These are phyloP conservation scores for Calliphora vicina DNA, from an alignment of 1,140 invertebrate genomes.

Conservation along the genomic window DNA sequence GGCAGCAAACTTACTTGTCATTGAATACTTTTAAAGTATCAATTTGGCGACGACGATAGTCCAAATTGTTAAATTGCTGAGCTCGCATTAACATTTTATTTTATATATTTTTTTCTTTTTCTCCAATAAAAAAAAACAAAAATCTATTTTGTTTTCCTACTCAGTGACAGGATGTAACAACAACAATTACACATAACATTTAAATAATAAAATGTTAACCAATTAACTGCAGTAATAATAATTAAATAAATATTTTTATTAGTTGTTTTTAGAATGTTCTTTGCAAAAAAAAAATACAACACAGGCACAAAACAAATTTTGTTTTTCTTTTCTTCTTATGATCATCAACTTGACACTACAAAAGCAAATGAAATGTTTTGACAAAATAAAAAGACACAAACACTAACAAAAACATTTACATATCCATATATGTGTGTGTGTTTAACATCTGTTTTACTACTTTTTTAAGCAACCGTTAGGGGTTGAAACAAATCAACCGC, in stretches of 20 bases:
- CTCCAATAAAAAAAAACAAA: not conserved
- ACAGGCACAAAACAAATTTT: not conserved
- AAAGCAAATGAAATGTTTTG: not conserved
- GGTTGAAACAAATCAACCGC: not conserved
- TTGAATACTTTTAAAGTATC: constrained; percentile 78
- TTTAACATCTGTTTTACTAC: not conserved
- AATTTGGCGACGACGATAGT: constrained; percentile 70
- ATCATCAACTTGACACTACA: not conserved
- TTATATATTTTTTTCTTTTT: not conserved
- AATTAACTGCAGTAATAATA: not conserved
- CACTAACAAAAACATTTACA: not conserved
- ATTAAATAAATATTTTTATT: not conserved
- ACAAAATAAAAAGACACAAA: not conserved
- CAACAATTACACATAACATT: not conserved
- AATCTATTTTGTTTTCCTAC: not conserved
- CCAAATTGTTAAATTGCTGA: constrained; percentile 38
- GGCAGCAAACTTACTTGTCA: constrained; percentile 61
- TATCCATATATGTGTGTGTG: not conserved
- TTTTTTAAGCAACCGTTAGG: not conserved
- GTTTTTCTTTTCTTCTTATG: not conserved
- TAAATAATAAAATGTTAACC: not conserved
- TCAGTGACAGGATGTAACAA: not conserved
- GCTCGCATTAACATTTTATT: constrained; percentile 28
- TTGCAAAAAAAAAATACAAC: not conserved
- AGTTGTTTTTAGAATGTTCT: not conserved